phyloP scores from a whole-genome alignment of 2,888 invertebrate species.

The Calephelis perditalis region DNA sequence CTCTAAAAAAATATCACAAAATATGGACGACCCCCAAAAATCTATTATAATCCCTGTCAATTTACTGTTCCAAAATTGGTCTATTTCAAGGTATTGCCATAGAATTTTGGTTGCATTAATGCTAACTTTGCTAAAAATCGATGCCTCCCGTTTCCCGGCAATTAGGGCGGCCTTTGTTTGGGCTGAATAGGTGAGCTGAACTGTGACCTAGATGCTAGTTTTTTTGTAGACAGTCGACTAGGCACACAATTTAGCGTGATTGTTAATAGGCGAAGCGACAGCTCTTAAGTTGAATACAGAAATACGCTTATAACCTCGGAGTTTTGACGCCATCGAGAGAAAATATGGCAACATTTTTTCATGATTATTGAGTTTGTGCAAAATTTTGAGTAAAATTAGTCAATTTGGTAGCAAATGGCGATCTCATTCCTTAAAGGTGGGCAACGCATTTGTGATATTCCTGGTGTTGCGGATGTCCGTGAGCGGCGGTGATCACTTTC shows the following conservation, averaged over 20 bases:
- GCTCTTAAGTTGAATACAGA: no score
- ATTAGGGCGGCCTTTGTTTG: slow-evolving; percentile 1
- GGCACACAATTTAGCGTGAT: neutral
- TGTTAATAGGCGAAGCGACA: neutral
- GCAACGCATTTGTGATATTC: no score
- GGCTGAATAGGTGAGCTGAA: slow-evolving; percentile 4
- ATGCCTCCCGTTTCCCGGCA: neutral
- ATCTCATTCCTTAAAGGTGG: no score
- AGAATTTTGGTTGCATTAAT: neutral
- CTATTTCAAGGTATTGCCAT: neutral
- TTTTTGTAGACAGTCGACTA: neutral
- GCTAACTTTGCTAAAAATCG: neutral
- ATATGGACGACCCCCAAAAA: neutral
- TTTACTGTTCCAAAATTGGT: neutral
- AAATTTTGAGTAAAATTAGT: no score
- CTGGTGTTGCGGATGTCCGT: no score
- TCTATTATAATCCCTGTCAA: neutral
- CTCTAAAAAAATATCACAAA: neutral
- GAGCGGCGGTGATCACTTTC: no score
- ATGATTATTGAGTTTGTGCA: no score
- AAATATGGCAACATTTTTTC: no score
- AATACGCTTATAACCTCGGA: no score
- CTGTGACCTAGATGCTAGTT: neutral
- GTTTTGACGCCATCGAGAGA: no score
- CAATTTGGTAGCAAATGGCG: no score